Evolutionary conservation across 2,888 invertebrate genomes (phyloP), one percentile per base, ranked within the genome.

Genomic region (Tenthredo amoena): DNA sequence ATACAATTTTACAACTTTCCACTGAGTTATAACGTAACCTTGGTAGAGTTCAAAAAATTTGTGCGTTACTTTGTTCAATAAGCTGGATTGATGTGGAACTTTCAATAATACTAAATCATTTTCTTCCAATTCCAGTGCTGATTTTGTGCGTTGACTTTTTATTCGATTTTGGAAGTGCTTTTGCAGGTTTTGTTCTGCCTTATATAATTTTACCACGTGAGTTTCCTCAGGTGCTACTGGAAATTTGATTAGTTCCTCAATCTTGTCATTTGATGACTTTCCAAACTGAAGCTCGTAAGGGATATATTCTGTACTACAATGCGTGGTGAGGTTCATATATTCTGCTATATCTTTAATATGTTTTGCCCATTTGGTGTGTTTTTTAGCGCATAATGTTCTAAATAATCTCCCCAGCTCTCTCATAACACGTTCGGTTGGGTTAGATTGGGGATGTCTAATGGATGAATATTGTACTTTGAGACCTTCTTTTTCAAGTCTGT

Each of bases 351-450:
- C 21, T 6, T 58, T 31, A 0, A 88, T 34, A 68, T 74, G 85
- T 26, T 87, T 83, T 0, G 71, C 86, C 88, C 87, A 88, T 26
- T 84, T 81, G 0, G 87, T 87, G 62, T 88, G 87, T 68, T 77
- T 86, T 2, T 85, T 74, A 0, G 84, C 50, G 15, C 87, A 87
- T 4, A 86, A 74, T 0, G 87, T 87, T 31, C 88, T 77, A 85
- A 88, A 88, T 10, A 88, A 84, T 43, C 87, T 21, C 1, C 87
- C 87, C 12, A 88, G 7, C 12, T 87, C 87, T 26, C 86, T 68
- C 88, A 88, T 87, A 0, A 87, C 83, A 1, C 87, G 47, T 31
- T 88, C 88, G 0, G 86, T 84, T 9, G 86, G 87, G 55, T 88
- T 88, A 1, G 85, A 85, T 31, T 87, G 86, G 0, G 87, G 87